A percentile compares a stretch with the other conserved stretches of the same genome.
phyloP scores from a whole-genome alignment of 1,140 invertebrate genomes.

The Drosophila funebris region DNA sequence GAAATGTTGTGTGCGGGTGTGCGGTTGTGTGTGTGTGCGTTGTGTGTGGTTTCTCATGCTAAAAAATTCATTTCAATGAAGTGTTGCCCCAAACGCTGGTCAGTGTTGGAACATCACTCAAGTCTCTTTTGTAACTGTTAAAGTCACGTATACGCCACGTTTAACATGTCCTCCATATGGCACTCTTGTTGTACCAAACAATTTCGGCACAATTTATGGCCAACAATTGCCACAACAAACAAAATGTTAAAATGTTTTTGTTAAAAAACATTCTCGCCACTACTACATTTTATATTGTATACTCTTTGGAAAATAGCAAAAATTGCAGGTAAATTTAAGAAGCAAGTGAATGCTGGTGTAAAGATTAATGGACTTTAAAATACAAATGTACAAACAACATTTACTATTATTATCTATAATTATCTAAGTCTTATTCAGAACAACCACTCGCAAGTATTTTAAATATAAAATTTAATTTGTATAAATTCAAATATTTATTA shows the following conservation, averaged over 20 bases:
- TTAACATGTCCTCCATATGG: conserved; percentile 20
- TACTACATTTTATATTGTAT: conserved; percentile 7
- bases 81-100: conserved; percentile 32
- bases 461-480: too few relatives aligned
- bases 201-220: conserved; percentile 21
- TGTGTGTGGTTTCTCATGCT: conserved; percentile 9
- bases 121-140: conserved; percentile 24
- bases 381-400: too few relatives aligned
- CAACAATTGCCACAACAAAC: conserved; percentile 4
- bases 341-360: not conserved
- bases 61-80: conserved; percentile 53
- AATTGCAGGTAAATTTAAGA: not conserved
- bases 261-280: not conserved
- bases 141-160: conserved; percentile 47
- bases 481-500: too few relatives aligned
- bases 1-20: conserved; percentile 13
- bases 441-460: too few relatives aligned
- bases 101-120: conserved; percentile 14
- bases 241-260: not conserved
- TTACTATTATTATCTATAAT: too few relatives aligned
- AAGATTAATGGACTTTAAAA: too few relatives aligned
- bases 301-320: not conserved
- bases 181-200: conserved; percentile 4
- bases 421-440: too few relatives aligned
- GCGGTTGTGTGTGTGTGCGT: conserved; percentile 2